phyloP scores from a whole-genome alignment of 2,888 invertebrate species.

The Lasioglossum figueresi region DNA sequence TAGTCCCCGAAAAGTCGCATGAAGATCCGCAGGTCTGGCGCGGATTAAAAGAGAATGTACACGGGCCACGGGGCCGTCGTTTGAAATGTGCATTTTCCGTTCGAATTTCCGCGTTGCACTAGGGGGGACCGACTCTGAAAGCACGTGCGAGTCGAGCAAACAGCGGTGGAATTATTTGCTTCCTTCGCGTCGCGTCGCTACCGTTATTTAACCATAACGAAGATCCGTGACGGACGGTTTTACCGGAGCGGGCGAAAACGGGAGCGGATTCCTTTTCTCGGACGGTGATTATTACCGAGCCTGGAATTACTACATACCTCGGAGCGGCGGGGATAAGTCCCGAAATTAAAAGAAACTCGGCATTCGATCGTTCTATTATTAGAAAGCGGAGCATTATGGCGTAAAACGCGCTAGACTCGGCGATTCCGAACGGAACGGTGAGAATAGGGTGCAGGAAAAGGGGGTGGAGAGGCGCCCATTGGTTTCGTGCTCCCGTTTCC shows the following conservation, averaged over 20 bases:
- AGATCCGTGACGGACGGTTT: slow-evolving; percentile 17
- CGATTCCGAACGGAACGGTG: background rate
- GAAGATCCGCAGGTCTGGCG: background rate
- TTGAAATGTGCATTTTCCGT: background rate
- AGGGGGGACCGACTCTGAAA: background rate
- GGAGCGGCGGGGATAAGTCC: background rate
- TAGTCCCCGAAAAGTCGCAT: background rate
- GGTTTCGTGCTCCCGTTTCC: slow-evolving; percentile 54
- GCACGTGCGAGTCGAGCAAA: background rate
- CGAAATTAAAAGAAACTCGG: background rate
- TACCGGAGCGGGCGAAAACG: background rate
- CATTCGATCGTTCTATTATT: background rate
- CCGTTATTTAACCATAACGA: slow-evolving; percentile 27
- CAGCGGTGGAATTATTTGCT: slow-evolving; percentile 17
- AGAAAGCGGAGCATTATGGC: background rate
- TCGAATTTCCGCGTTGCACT: background rate
- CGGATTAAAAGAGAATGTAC: background rate
- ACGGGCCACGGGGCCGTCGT: background rate
- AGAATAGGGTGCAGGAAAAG: background rate
- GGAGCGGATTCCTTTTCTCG: background rate
- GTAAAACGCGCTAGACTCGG: background rate
- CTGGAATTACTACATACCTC: background rate
- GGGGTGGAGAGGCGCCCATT: slow-evolving; percentile 18
- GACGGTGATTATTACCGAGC: background rate
- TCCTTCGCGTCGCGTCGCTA: slow-evolving; percentile 22